These are phyloP conservation scores for Lathronympha strigana DNA, from an alignment of 2,888 invertebrate genomes.

Conservation along the genomic window DNA sequence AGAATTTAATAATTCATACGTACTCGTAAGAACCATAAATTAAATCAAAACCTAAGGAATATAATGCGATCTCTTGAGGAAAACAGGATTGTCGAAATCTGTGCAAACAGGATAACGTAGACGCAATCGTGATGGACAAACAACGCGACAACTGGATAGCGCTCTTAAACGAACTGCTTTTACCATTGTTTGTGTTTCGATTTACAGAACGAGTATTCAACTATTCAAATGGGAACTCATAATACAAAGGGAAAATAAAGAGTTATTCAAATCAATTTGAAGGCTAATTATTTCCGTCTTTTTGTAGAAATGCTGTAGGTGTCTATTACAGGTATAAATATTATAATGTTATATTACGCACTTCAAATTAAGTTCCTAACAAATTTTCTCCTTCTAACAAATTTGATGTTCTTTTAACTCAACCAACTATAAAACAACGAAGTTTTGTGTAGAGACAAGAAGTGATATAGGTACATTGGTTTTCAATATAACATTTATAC, in stretches of 20 bases:
- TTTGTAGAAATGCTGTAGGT: too few relatives aligned
- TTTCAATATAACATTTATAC: too few relatives aligned
- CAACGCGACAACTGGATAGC: slow-evolving; percentile 38
- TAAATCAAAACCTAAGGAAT: slow-evolving; percentile 43
- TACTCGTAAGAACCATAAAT: slow-evolving; percentile 37
- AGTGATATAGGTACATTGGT: too few relatives aligned
- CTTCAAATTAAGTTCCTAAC: too few relatives aligned
- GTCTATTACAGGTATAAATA: too few relatives aligned
- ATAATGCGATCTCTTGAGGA: slow-evolving; percentile 53
- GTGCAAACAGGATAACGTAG: slow-evolving; percentile 42
- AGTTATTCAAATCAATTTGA: not conserved
- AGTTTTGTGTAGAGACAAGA: too few relatives aligned
- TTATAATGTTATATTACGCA: too few relatives aligned
- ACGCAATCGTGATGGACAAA: slow-evolving; percentile 39
- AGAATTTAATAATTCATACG: slow-evolving; percentile 40
- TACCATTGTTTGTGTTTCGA: slow-evolving; percentile 40
- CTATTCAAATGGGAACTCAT: slow-evolving; percentile 32
- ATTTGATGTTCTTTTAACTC: too few relatives aligned
- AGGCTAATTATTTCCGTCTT: not conserved
- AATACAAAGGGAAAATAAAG: slow-evolving; percentile 15
- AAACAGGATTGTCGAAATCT: slow-evolving; percentile 47
- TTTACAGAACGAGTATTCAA: slow-evolving; percentile 35
- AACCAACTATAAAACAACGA: too few relatives aligned
- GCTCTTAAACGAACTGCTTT: slow-evolving; percentile 41
- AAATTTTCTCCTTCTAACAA: too few relatives aligned